Conservation (phyloP, 2,113 vertebrate genomes). For the Leptobrachium ailaonicum region DNA sequence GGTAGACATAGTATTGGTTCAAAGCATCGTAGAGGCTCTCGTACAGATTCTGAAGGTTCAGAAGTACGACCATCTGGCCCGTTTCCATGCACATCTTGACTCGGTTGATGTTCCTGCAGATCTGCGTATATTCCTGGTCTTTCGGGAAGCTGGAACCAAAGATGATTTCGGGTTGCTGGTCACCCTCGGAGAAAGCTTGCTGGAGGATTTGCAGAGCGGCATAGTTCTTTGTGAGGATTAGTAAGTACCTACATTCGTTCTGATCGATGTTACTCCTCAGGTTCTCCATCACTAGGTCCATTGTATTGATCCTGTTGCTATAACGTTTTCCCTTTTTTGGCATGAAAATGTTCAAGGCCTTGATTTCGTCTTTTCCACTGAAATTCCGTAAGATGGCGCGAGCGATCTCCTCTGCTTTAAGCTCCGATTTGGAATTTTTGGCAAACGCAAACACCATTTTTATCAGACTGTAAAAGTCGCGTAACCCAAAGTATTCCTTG, state of each 20-base stretch:
- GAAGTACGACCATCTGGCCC: conserved; percentile 83
- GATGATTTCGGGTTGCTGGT: conserved; percentile 81
- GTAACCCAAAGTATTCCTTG: conserved; percentile 92
- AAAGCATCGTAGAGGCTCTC: conserved; percentile 97
- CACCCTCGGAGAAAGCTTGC: conserved; percentile 71
- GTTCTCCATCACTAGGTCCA: conserved; percentile 82
- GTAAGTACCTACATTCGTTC: conserved; percentile 85
- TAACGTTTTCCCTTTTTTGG: conserved; percentile 43
- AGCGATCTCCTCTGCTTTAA: conserved; percentile 66
- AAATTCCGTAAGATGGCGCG: conserved; percentile 89
- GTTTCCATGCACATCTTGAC: conserved; percentile 98
- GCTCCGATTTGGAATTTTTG: conserved; percentile 64
- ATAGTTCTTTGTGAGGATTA: conserved; percentile 90
- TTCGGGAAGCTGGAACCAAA: conserved; percentile 94
- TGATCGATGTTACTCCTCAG: conserved; percentile 69
- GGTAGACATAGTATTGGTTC: conserved; percentile 93
- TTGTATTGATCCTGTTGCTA: conserved; percentile 64
- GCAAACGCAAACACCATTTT: conserved; percentile 88
- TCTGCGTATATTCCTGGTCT: conserved; percentile 93
- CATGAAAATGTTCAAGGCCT: conserved; percentile 78
- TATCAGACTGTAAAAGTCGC: conserved; percentile 95
- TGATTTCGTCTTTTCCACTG: conserved; percentile 80
- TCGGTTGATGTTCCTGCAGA: conserved; percentile 93
- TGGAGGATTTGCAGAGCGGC: conserved; percentile 90
- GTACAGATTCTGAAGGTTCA: conserved; percentile 93